Percentiles rank a stretch among this genome's conserved stretches.
These are phyloP conservation scores for Fabriciana adippe DNA, from an alignment of 2,888 invertebrate genomes.

Conservation along the genomic window DNA sequence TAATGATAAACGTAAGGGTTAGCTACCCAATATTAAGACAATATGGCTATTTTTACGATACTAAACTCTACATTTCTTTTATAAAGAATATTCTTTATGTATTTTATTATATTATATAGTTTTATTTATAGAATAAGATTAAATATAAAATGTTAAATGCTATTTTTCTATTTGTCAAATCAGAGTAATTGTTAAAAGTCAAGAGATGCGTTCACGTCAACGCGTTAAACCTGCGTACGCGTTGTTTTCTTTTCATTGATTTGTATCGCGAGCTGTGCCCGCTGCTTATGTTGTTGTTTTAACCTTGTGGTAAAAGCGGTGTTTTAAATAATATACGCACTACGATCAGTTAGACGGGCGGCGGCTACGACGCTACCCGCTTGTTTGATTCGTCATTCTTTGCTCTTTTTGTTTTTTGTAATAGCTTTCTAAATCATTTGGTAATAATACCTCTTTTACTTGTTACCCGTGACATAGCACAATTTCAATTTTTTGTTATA, in stretches of 20 bases:
- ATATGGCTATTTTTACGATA: too few species aligned
- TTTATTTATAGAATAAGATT: neutral
- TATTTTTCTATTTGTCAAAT: neutral
- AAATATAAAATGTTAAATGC: neutral
- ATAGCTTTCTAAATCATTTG: too few species aligned
- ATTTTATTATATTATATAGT: neutral
- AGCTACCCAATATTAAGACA: too few species aligned
- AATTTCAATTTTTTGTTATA: too few species aligned
- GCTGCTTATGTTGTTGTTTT: slow-evolving; percentile 10
- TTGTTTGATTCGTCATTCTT: too few species aligned
- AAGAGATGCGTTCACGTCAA: slow-evolving; percentile 23
- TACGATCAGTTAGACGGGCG: slow-evolving; percentile 58
- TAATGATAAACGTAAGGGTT: too few species aligned
- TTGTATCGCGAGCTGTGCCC: slow-evolving; percentile 5
- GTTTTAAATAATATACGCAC: slow-evolving; percentile 41
- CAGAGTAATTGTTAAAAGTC: slow-evolving; percentile 1
- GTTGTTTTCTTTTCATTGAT: slow-evolving; percentile 15
- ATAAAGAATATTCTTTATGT: neutral
- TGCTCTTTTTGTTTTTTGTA: too few species aligned
- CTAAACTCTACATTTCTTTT: too few species aligned
- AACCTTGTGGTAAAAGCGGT: slow-evolving; percentile 10
- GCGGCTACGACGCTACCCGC: slow-evolving; percentile 49
- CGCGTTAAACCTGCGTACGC: slow-evolving; percentile 47
- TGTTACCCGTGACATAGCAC: too few species aligned
- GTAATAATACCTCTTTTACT: too few species aligned